Conservation (phyloP, 2,888 invertebrate genomes). For the Apodemia duryi region DNA sequence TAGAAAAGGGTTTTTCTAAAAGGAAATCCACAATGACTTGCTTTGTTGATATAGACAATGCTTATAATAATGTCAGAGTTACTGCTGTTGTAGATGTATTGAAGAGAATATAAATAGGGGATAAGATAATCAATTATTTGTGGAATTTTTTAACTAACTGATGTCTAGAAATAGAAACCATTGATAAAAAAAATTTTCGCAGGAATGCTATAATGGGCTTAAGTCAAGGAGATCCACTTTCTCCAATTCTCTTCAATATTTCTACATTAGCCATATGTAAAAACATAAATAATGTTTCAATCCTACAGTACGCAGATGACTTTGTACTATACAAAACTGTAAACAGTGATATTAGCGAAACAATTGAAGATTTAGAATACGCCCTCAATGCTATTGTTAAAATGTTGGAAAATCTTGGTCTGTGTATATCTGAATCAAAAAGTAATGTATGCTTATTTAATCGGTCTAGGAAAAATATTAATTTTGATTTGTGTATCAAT, state of each 20-base stretch:
- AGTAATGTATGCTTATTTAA: background rate
- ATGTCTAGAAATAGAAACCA: slow-evolving; percentile 1
- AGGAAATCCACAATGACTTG: slow-evolving; percentile 22
- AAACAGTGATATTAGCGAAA: background rate
- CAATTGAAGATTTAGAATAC: no score
- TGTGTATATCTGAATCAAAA: background rate
- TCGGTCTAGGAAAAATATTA: slow-evolving; percentile 1
- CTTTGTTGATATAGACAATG: slow-evolving; percentile 28
- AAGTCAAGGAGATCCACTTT: background rate
- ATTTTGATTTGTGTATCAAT: background rate
- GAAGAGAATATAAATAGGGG: slow-evolving; percentile 21
- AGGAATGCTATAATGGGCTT: slow-evolving; percentile 19
- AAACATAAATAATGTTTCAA: slow-evolving; percentile 1
- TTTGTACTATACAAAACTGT: slow-evolving; percentile 16
- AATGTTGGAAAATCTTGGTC: background rate
- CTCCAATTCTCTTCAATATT: slow-evolving; percentile 24
- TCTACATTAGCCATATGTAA: slow-evolving; percentile 20
- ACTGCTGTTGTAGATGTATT: slow-evolving; percentile 8
- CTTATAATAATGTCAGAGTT: slow-evolving; percentile 25
- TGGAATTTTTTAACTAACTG: slow-evolving; percentile 21
- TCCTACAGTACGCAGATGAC: slow-evolving; percentile 29
- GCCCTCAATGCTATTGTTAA: background rate
- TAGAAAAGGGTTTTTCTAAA: slow-evolving; percentile 25
- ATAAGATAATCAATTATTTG: slow-evolving; percentile 22
- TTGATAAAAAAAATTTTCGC: background rate